phyloP scores from a whole-genome alignment of 2,113 vertebrate genomes.

The Diphyllodes magnificus region DNA sequence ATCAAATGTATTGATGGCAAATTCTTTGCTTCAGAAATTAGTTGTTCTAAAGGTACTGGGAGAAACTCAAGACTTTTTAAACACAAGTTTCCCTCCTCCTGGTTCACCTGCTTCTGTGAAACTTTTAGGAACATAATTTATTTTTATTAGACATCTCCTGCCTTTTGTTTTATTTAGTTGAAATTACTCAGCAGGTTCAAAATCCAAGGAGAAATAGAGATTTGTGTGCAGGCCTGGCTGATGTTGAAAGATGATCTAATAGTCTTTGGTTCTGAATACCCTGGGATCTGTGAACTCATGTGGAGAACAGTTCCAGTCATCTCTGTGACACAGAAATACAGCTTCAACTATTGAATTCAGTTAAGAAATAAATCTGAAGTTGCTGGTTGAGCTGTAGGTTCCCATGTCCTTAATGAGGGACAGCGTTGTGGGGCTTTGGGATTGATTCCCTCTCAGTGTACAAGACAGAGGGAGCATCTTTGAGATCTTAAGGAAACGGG shows the following conservation, averaged over 20 bases:
- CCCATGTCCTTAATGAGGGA: neutral
- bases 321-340: neutral
- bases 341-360: fast-evolving
- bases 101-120: neutral
- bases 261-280: neutral
- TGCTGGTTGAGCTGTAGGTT: neutral
- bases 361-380: neutral
- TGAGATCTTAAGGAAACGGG: neutral
- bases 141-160: neutral
- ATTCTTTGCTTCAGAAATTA: neutral
- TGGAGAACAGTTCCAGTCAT: neutral
- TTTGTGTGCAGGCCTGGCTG: neutral
- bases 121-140: neutral
- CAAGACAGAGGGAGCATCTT: neutral
- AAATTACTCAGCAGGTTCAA: neutral
- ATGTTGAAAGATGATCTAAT: neutral
- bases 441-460: neutral
- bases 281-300: neutral
- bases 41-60: neutral
- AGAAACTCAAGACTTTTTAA: neutral
- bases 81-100: neutral
- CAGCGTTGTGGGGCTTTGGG: fast-evolving
- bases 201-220: neutral
- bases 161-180: neutral
- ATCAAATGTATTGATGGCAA: neutral